A percentile compares a stretch with the other conserved stretches of the same genome.
Conservation (phyloP, 2,888 invertebrate species). For the Drosophila maculinotata region DNA sequence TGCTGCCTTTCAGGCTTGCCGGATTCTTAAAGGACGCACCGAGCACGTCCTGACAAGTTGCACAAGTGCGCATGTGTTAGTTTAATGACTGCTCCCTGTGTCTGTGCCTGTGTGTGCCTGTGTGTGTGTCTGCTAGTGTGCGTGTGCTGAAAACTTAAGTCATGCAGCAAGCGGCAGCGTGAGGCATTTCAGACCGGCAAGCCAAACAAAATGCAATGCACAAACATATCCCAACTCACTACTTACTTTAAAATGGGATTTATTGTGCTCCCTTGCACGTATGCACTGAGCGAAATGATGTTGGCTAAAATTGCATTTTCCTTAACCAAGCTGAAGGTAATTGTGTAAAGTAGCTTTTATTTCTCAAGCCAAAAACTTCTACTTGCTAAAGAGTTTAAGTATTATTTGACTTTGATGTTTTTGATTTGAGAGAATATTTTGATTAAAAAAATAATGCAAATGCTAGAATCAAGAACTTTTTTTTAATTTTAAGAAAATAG, state of each 20-base stretch:
- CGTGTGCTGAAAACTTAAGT: conserved; percentile 73
- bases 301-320: too few relatives aligned
- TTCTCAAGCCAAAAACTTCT: too few relatives aligned
- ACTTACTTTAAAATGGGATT: conserved; percentile 67
- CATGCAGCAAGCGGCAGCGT: conserved; percentile 48
- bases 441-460: too few relatives aligned
- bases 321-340: too few relatives aligned
- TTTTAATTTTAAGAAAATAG: too few relatives aligned
- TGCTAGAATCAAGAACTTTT: too few relatives aligned
- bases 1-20: conserved; percentile 69
- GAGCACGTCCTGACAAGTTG: conserved; percentile 60
- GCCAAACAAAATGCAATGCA: conserved; percentile 39
- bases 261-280: conserved; percentile 52
- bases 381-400: too few relatives aligned
- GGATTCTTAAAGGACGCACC: conserved; percentile 54
- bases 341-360: too few relatives aligned
- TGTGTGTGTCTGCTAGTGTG: conserved; percentile 14
- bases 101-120: conserved; percentile 27
- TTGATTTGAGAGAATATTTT: background rate
- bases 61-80: conserved; percentile 37
- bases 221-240: conserved; percentile 38
- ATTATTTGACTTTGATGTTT: background rate
- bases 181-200: conserved; percentile 38
- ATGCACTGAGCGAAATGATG: background rate
- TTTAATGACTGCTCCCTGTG: conserved; percentile 57